Base-by-base conservation (phyloP, 2,888 invertebrate genomes). In the Mamestra brassicae region DNA sequence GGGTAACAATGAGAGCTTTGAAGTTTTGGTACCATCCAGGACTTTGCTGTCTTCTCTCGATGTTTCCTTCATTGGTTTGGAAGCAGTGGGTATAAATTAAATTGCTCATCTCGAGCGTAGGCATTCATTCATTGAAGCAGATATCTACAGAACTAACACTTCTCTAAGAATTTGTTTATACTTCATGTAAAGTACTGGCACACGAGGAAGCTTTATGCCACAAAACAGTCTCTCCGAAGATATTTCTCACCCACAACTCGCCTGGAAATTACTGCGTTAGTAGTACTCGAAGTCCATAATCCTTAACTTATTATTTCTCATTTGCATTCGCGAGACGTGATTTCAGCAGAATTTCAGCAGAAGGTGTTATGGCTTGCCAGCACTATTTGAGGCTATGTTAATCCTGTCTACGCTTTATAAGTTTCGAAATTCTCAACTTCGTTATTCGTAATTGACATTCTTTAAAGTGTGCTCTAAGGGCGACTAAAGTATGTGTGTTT, bases 231-330 rank as follows among this genome's bases (percentile, higher is more conserved):
- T 26, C 61, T 42, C 42, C 0, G 42, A 38, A n/a, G 2, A 4
- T 11, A 17, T 4, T 68, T 64, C 26, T 70, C 69, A 57, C 64
- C 8, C n/a, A 2, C 17, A 26, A 47, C 47, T 75, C 68, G 26
- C 36, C 11, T 69, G 3, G 4, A 50, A 34, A 8, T 60, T 58
- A 15, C 36, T 13, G 17, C 68, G 4, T 13, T 64, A 10, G 61
- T 81, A 77, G 73, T 62, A 52, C 52, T 61, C 60, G 55, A 57
- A 71, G 72, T 76, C 80, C 75, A 81, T 90, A 88, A 88, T 88
- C 84, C 84, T 79, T 70, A 80, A 85, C 86, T 88, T 85, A 87
- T 86, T 89, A 87, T 85, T 85, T 86, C 85, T 81, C 81, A 84
- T 89, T 89, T 86, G 83, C 86, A 85, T 88, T 87, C 69, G 64